A percentile compares a stretch with the other conserved stretches of the same genome.
Conservation (phyloP, 2,888 invertebrate species). For the Xestia xanthographa region DNA sequence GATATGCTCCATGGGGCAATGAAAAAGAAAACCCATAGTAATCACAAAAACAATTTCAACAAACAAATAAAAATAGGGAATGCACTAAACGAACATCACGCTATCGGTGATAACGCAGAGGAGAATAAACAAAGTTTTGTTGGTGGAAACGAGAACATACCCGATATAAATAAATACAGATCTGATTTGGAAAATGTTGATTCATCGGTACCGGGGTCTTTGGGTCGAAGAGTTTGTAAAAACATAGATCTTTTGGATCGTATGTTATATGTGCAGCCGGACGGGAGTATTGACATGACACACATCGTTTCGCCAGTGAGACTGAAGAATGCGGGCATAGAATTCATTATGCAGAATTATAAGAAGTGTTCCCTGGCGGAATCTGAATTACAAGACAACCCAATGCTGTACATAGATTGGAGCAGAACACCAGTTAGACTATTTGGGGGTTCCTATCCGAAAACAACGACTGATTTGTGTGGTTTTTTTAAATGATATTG, state of each 20-base stretch:
- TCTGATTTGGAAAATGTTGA: slow-evolving; percentile 76
- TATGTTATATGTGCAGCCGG: slow-evolving; percentile 81
- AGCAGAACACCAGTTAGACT: slow-evolving; percentile 92
- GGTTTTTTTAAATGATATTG: slow-evolving; percentile 82
- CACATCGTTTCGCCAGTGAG: slow-evolving; percentile 81
- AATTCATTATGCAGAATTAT: slow-evolving; percentile 83
- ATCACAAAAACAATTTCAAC: slow-evolving; percentile 73
- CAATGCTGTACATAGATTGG: slow-evolving; percentile 91
- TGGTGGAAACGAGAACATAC: slow-evolving; percentile 81
- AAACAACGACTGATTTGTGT: slow-evolving; percentile 91
- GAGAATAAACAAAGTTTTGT: slow-evolving; percentile 81
- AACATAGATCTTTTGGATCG: slow-evolving; percentile 80
- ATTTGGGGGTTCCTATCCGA: slow-evolving; percentile 92
- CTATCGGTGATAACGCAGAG: slow-evolving; percentile 77
- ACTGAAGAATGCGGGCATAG: slow-evolving; percentile 79
- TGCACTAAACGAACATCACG: slow-evolving; percentile 81
- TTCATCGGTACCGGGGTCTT: slow-evolving; percentile 75
- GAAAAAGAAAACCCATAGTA: slow-evolving; percentile 51
- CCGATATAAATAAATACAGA: slow-evolving; percentile 83
- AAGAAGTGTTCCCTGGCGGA: slow-evolving; percentile 83
- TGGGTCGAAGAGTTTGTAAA: slow-evolving; percentile 79
- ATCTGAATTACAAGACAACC: slow-evolving; percentile 74
- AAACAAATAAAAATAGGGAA: slow-evolving; percentile 85
- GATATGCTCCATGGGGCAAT: slow-evolving; percentile 45
- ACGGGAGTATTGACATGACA: slow-evolving; percentile 82